phyloP scores from a whole-genome alignment of 2,888 invertebrate genomes.

The Rhamphomyia laevipes region DNA sequence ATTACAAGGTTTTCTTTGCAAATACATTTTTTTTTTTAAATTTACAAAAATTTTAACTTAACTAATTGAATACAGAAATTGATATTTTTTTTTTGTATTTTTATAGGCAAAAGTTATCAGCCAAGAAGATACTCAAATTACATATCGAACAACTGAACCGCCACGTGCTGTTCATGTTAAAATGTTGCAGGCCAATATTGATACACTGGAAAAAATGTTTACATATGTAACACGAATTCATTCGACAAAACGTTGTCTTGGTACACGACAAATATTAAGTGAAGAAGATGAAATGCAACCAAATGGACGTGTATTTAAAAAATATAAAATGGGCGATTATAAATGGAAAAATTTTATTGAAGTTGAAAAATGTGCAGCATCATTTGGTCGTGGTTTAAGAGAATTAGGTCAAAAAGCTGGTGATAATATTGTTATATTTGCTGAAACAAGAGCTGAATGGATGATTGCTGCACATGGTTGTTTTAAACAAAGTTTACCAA shows the following conservation, averaged over 20 bases:
- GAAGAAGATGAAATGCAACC: conserved; percentile 92
- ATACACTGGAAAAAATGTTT: conserved; percentile 75
- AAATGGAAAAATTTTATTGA: conserved; percentile 77
- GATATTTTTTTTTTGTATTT: conserved; percentile 1
- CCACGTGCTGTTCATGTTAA: conserved; percentile 60
- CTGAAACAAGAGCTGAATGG: conserved; percentile 97
- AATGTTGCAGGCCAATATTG: conserved; percentile 62
- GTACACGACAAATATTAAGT: conserved; percentile 78
- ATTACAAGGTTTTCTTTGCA: too few relatives aligned
- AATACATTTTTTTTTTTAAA: too few relatives aligned
- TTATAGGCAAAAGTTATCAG: conserved; percentile 58
- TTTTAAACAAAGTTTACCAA: conserved; percentile 88
- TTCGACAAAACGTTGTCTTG: conserved; percentile 65
- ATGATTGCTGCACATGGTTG: conserved; percentile 92
- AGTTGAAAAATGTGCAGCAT: conserved; percentile 56
- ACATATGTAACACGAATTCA: conserved; percentile 64
- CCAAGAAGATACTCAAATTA: conserved; percentile 52
- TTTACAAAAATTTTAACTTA: too few relatives aligned
- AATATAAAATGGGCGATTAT: conserved; percentile 91
- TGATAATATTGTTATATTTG: conserved; percentile 81
- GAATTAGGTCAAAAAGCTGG: conserved; percentile 62
- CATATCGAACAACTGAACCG: conserved; percentile 58
- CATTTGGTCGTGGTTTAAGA: conserved; percentile 75
- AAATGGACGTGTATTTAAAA: conserved; percentile 91
- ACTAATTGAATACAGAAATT: too few relatives aligned